Evolutionary conservation across 2,113 vertebrate species (phyloP).

Genomic region (Catagonus wagneri): DNA sequence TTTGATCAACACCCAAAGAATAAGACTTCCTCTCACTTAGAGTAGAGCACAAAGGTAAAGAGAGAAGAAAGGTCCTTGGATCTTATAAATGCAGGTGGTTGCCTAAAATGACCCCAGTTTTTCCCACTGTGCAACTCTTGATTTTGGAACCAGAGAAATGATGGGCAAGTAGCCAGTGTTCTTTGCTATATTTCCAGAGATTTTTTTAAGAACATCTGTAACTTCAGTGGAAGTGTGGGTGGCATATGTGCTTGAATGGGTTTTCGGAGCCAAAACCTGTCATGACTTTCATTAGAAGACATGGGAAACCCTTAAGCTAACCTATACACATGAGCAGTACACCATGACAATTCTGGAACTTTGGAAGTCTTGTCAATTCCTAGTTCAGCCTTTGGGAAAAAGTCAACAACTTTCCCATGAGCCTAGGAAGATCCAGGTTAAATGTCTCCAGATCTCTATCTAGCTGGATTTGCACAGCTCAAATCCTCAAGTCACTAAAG

Average conservation of each 20-base stretch:
- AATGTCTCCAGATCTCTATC: neutral
- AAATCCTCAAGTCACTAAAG: neutral
- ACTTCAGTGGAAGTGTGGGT: neutral
- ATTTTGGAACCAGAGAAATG: conserved; percentile 12
- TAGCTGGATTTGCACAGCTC: neutral
- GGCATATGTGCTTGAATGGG: neutral
- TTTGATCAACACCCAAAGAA: neutral
- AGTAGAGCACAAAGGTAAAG: neutral
- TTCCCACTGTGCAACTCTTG: neutral
- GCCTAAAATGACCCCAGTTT: neutral
- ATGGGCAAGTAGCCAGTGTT: neutral
- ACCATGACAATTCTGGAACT: neutral
- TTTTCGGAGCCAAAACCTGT: neutral
- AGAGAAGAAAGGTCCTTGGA: neutral
- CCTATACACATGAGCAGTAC: neutral
- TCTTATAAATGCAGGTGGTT: neutral
- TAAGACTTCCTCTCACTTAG: neutral
- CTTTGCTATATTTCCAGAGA: neutral
- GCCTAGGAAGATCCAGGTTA: neutral
- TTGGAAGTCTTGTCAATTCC: neutral
- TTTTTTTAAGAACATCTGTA: neutral
- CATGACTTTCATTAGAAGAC: neutral
- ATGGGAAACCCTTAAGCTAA: neutral
- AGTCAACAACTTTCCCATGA: neutral
- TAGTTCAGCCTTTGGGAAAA: neutral